These are phyloP conservation scores for Caerostris extrusa DNA, from an alignment of 1,140 invertebrate species.

Conservation along the genomic window DNA sequence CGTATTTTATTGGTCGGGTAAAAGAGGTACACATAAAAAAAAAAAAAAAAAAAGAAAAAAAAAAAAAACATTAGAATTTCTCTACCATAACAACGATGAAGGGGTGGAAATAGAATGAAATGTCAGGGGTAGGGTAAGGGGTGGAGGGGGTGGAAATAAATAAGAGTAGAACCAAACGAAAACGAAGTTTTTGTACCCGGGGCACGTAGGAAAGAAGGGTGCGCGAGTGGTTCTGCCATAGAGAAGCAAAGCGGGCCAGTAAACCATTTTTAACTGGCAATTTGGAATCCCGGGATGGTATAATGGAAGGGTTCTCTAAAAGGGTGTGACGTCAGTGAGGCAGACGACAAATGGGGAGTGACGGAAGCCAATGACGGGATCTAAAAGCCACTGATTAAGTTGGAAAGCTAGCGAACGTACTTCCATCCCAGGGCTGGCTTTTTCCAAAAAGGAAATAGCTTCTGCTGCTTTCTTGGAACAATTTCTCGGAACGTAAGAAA, in stretches of 20 bases:
- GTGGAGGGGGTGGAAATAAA: background rate
- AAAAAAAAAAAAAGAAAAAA: background rate
- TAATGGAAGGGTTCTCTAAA: constrained; percentile 75
- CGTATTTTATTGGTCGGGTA: constrained; percentile 52
- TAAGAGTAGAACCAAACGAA: constrained; percentile 41
- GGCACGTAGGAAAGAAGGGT: constrained; percentile 37
- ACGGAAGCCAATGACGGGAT: constrained; percentile 69
- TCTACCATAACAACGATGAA: constrained; percentile 65
- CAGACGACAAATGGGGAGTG: constrained; percentile 68
- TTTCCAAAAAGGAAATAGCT: background rate
- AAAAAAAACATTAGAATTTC: constrained; percentile 72
- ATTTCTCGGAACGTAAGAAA: constrained; percentile 34
- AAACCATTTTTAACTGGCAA: constrained; percentile 78
- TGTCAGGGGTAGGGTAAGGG: background rate
- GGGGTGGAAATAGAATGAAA: constrained; percentile 7
- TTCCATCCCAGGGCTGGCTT: background rate
- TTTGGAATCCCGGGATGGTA: constrained; percentile 75
- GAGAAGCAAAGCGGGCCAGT: constrained; percentile 30
- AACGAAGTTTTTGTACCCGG: constrained; percentile 67
- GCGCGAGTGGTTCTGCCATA: background rate
- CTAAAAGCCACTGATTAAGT: constrained; percentile 77
- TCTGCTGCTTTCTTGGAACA: constrained; percentile 16
- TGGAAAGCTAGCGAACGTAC: constrained; percentile 44
- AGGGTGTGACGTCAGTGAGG: constrained; percentile 68
- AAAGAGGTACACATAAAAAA: background rate